phyloP scores from a whole-genome alignment of 2,888 invertebrate genomes.

The Tetheella fluctuosa region DNA sequence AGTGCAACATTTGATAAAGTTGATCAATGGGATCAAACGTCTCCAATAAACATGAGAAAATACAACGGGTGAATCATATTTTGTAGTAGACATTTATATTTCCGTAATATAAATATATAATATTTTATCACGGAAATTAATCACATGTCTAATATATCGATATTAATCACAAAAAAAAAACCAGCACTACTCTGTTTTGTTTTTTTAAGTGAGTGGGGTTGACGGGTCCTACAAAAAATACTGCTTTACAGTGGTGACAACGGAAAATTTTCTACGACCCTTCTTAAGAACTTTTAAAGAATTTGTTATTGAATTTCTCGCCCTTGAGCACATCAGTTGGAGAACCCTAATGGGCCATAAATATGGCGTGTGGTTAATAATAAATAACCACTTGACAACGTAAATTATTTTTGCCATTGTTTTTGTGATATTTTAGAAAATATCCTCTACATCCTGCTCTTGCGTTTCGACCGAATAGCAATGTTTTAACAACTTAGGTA shows the following conservation, averaged over 20 bases:
- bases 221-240: constrained; percentile 74
- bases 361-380: constrained; percentile 56
- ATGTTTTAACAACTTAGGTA: no score
- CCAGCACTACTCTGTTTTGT: constrained; percentile 59
- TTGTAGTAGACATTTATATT: no score
- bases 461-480: no score
- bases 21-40: no score
- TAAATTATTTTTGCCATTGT: constrained; percentile 50
- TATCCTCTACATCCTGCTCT: constrained; percentile 29
- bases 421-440: constrained; percentile 38
- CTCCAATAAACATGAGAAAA: no score
- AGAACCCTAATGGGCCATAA: constrained; percentile 67
- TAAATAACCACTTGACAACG: constrained; percentile 65
- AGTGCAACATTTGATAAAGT: no score
- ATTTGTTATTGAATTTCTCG: constrained; percentile 74
- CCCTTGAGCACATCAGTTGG: constrained; percentile 47
- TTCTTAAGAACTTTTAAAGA: constrained; percentile 62
- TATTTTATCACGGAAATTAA: neutral
- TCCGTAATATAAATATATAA: no score
- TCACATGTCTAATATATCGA: neutral
- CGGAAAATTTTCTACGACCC: constrained; percentile 66
- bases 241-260: constrained; percentile 67
- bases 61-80: no score
- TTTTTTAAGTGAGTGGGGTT: constrained; percentile 70
- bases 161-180: neutral